These are phyloP conservation scores for Pachyseris speciosa DNA, from an alignment of 64 coral and sea anemone species.

Conservation along the genomic window DNA sequence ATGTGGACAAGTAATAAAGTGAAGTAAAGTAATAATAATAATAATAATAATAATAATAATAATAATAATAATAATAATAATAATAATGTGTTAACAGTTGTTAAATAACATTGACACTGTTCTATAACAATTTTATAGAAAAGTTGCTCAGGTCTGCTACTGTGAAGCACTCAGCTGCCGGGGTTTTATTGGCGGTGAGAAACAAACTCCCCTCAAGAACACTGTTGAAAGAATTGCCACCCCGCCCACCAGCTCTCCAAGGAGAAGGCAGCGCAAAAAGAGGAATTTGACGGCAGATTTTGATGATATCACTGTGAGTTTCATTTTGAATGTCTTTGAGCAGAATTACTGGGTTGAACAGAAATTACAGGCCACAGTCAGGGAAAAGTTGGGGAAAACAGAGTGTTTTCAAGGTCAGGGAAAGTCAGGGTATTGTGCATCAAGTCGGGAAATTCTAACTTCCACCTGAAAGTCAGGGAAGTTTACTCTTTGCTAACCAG, in stretches of 20 bases:
- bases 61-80: background rate
- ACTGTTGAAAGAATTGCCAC: slow-evolving; percentile 90
- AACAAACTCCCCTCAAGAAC: slow-evolving; percentile 95
- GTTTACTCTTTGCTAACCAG: no score
- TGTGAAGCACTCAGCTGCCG: slow-evolving; percentile 86
- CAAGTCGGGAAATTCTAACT: no score
- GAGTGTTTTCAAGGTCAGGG: no score
- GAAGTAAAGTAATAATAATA: no score
- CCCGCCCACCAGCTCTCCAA: slow-evolving; percentile 91
- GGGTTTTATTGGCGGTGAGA: slow-evolving; percentile 98
- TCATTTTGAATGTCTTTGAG: no score
- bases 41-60: no score
- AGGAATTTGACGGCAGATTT: slow-evolving; percentile 87
- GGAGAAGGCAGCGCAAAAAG: slow-evolving; percentile 75
- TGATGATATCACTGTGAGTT: slow-evolving; percentile 92
- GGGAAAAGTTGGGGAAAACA: no score
- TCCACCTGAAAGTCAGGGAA: no score
- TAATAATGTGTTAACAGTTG: background rate
- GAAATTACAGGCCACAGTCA: no score
- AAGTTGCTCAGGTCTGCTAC: slow-evolving; percentile 88
- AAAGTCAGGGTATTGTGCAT: no score
- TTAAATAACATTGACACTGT: background rate
- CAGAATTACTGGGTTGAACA: no score
- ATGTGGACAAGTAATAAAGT: no score
- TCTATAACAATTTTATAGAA: slow-evolving; percentile 48